Percentiles rank a stretch among this genome's conserved stretches.
phyloP scores from a whole-genome alignment of 2,113 vertebrate genomes.

The Xenopus borealis region DNA sequence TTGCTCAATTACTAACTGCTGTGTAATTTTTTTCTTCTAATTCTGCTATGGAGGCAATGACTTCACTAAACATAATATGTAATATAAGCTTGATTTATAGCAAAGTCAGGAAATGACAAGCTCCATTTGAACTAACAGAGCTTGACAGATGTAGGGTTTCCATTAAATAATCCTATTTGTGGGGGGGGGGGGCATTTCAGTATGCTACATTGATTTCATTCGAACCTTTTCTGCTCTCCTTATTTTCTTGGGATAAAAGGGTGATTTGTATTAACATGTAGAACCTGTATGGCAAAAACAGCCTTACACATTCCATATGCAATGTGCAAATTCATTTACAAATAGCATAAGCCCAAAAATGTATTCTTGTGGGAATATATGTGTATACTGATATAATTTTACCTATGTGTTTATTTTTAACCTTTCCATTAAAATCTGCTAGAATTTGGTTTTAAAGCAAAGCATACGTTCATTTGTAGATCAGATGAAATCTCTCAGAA shows the following conservation, averaged over 20 bases:
- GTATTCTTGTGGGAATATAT: too few species aligned
- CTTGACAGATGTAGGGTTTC: slow-evolving; percentile 71
- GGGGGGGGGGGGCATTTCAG: slow-evolving; percentile 59
- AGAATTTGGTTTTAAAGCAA: too few species aligned
- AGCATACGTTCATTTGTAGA: too few species aligned
- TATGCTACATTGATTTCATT: slow-evolving; percentile 66
- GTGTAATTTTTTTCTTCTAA: slow-evolving; percentile 61
- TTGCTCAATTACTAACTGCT: slow-evolving; percentile 73
- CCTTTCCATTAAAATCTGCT: too few species aligned
- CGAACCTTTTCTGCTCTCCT: slow-evolving; percentile 56
- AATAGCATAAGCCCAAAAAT: too few species aligned
- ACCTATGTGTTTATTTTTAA: background rate
- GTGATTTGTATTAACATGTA: too few species aligned
- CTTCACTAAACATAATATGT: slow-evolving; percentile 65
- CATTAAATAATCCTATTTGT: slow-evolving; percentile 78
- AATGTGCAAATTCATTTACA: too few species aligned
- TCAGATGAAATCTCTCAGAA: too few species aligned
- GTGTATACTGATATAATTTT: too few species aligned
- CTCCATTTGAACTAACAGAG: slow-evolving; percentile 68
- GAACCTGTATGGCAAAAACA: too few species aligned
- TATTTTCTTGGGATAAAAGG: too few species aligned
- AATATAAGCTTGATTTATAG: slow-evolving; percentile 69
- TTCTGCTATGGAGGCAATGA: slow-evolving; percentile 55
- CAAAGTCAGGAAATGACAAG: slow-evolving; percentile 65
- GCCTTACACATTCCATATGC: too few species aligned